Evolutionary conservation across 1,140 invertebrate genomes (phyloP), one percentile per base, ranked within the genome.

Genomic region (Pectinophora gossypiella): DNA sequence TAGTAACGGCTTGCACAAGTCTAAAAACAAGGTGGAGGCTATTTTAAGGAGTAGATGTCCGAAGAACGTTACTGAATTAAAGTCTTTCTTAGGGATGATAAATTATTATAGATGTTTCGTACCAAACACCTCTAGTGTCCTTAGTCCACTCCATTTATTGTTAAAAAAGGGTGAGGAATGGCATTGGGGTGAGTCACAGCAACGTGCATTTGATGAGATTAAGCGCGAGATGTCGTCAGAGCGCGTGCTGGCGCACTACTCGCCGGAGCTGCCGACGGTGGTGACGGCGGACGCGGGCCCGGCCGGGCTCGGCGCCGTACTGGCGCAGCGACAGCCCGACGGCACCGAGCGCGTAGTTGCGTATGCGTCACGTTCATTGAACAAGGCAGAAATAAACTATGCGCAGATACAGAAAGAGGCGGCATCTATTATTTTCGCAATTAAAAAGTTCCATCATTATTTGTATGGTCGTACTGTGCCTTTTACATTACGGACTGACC

Each of bases 61-160:
- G 5, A 58, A 49, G 36, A 75, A 71, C 50, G 59, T 64, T 2
- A 65, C 61, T 10, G 69, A 80, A 53, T 56, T 88, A 0, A 51
- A 76, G 57, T 51, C 59, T 2, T 89, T 89, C 52, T 54, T 89
- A 0, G 84, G 86, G 1, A 65, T 89, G 55, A 61, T 75, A 3
- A 73, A 70, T 42, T 90, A 84, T 56, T 89, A 89, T 56, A 48
- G 68, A 5, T 65, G 68, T 23, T 89, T 89, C 52, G 64, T 85
- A 4, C 64, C 51, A 9, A 75, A 78, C 53, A 71, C 79, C 15
- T 60, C 76, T 0, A 50, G 53, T 19, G 44, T 72, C 22, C 53
- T 72, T n/a, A 49, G 56, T 7, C 82, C 79, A 0, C 35, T 50
- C n/a, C 3, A 50, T 50, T 22, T 5, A 9, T 21, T 50, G 9